These are phyloP conservation scores for Vireo griseus DNA, from an alignment of 2,797 vertebrate genomes.

Conservation along the genomic window DNA sequence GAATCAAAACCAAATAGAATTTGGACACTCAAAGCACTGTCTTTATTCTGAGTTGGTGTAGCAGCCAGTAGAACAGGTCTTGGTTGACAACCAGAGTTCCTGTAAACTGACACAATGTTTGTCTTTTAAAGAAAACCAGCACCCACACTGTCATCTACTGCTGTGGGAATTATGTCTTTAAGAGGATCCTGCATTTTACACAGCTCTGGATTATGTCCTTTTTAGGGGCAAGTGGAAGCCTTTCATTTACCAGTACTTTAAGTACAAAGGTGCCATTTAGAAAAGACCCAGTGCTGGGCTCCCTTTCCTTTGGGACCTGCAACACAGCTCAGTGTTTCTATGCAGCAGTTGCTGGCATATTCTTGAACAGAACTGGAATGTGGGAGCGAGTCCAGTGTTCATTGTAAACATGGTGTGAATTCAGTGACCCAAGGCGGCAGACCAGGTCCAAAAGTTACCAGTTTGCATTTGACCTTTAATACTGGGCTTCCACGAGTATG, in stretches of 20 bases:
- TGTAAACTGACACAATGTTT: neutral
- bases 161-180: neutral
- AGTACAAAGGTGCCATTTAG: neutral
- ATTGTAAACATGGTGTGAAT: neutral
- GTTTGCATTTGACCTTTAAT: neutral
- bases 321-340: neutral
- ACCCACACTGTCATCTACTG: neutral
- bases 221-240: neutral
- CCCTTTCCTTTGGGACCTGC: neutral
- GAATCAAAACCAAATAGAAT: neutral
- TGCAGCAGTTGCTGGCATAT: neutral
- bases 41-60: neutral
- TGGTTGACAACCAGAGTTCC: neutral
- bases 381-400: neutral
- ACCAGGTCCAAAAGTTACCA: neutral
- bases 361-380: neutral
- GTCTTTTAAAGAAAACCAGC: neutral
- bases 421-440: neutral
- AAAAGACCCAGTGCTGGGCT: neutral
- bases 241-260: neutral
- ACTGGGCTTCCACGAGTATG: neutral
- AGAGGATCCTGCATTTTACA: neutral
- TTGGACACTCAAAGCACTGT: neutral
- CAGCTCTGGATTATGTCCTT: neutral
- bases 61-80: neutral